Evolutionary conservation across 2,888 invertebrate species (phyloP).

Genomic region (Capitulum mitella): DNA sequence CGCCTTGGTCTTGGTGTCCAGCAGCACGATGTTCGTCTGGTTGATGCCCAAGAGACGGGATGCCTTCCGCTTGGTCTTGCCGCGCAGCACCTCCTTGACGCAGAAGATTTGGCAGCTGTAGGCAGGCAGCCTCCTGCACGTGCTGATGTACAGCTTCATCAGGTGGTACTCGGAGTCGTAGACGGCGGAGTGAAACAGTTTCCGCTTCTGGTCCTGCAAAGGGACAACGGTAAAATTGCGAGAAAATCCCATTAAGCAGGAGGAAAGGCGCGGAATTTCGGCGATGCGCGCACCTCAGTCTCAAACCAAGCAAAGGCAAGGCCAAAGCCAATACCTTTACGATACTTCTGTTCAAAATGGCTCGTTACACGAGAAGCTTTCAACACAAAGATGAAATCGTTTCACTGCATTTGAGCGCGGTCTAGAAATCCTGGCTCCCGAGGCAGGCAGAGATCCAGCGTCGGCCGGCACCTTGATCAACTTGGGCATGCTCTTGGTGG

Average conservation of each 20-base stretch:
- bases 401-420: too few relatives aligned
- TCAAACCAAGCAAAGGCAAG: too few relatives aligned
- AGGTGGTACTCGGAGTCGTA: slow-evolving; percentile 56
- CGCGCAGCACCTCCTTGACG: slow-evolving; percentile 55
- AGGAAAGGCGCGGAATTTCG: too few relatives aligned
- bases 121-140: slow-evolving; percentile 54
- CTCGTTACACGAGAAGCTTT: too few relatives aligned
- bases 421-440: too few relatives aligned
- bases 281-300: too few relatives aligned
- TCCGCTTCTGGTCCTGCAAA: slow-evolving; percentile 55
- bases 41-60: slow-evolving; percentile 54
- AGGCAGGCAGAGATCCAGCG: too few relatives aligned
- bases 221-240: too few relatives aligned
- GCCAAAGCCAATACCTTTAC: too few relatives aligned
- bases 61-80: slow-evolving; percentile 55
- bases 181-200: slow-evolving; percentile 55
- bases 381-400: too few relatives aligned
- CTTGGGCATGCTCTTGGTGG: slow-evolving; percentile 52
- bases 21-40: slow-evolving; percentile 51
- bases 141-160: slow-evolving; percentile 57
- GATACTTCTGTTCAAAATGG: too few relatives aligned
- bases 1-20: slow-evolving; percentile 54
- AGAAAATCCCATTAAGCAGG: too few relatives aligned
- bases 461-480: slow-evolving; percentile 50
- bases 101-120: slow-evolving; percentile 55